A percentile compares a stretch with the other conserved stretches of the same genome.
phyloP scores from a whole-genome alignment of 2,113 vertebrate species.

The Brienomyrus brachyistius region DNA sequence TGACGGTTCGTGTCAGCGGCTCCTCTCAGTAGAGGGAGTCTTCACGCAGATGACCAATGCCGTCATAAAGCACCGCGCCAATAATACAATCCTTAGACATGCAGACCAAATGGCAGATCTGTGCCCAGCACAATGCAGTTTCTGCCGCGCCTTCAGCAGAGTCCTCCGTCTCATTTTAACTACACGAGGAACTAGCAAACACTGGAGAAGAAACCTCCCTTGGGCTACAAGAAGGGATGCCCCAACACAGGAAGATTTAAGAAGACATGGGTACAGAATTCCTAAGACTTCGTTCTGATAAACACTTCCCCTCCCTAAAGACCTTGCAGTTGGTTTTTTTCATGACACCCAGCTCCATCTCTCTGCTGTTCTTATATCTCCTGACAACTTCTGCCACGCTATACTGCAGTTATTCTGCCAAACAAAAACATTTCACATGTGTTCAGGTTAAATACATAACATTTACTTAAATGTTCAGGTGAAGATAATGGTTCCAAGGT shows the following conservation, averaged over 20 bases:
- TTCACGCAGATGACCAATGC: constrained; percentile 37
- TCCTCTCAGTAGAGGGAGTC: background rate
- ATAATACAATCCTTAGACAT: background rate
- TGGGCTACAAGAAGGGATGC: background rate
- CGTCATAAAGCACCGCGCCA: constrained; percentile 51
- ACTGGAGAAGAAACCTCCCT: background rate
- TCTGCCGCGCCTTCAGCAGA: background rate
- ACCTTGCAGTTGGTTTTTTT: background rate
- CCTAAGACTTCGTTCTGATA: background rate
- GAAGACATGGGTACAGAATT: background rate
- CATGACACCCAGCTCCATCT: background rate
- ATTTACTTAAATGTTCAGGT: background rate
- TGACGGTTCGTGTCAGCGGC: background rate
- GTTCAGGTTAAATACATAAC: background rate
- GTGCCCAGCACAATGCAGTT: background rate
- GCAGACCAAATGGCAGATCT: background rate
- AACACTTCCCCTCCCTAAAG: background rate
- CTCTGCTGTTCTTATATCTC: background rate
- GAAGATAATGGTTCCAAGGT: background rate
- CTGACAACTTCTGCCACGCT: background rate
- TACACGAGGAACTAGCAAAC: background rate
- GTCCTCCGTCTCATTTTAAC: background rate
- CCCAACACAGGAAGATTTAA: background rate
- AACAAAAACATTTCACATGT: background rate
- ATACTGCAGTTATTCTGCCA: background rate